These are phyloP conservation scores for Vanessa atalanta DNA, from an alignment of 1,140 invertebrate genomes.

Conservation along the genomic window DNA sequence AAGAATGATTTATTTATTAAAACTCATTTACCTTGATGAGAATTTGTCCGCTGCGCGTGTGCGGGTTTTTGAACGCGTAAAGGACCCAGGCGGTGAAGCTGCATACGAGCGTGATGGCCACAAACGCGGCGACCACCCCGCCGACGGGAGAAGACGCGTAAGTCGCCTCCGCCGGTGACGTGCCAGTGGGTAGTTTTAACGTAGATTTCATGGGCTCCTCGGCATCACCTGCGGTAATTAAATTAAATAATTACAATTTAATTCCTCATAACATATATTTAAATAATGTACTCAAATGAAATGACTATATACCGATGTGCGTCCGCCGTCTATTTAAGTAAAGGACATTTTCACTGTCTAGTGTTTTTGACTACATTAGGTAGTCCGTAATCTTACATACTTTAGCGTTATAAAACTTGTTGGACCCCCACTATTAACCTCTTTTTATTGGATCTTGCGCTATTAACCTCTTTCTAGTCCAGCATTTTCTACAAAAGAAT, in stretches of 20 bases:
- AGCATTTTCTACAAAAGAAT: no score
- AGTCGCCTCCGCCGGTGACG: not conserved
- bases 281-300: no score
- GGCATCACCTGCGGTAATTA: not conserved
- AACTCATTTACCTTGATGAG: conserved; percentile 90
- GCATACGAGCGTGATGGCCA: conserved; percentile 82
- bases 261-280: no score
- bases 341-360: no score
- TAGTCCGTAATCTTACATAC: no score
- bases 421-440: no score
- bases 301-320: no score
- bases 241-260: not conserved
- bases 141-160: conserved; percentile 64
- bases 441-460: no score
- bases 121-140: conserved; percentile 86
- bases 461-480: no score
- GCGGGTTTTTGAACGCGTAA: conserved; percentile 98
- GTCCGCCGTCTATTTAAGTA: no score
- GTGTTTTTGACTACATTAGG: no score
- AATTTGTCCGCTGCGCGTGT: conserved; percentile 96
- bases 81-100: conserved; percentile 87
- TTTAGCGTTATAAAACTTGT: no score
- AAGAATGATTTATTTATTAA: not conserved
- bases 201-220: conserved; percentile 6
- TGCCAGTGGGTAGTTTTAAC: not conserved